Evolutionary conservation across 2,888 invertebrate species (phyloP), one percentile per base, ranked within the genome.

Genomic region (Lithophane socia): DNA sequence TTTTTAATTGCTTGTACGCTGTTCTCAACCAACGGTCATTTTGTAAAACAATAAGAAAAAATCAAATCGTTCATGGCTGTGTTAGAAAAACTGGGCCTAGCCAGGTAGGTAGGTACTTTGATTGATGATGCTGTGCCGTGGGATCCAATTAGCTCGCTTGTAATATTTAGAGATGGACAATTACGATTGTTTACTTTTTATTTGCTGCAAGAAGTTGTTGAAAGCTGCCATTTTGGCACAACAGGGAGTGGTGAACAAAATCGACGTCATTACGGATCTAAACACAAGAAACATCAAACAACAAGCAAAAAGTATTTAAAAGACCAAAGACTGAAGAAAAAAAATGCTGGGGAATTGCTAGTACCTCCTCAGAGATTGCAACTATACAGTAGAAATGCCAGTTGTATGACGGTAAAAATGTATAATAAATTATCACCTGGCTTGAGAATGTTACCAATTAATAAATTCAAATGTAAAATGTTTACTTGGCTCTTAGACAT

Each of bases 81-180:
- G 63, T 75, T 82, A 74, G 75, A 87, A 87, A 81, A 85, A 82
- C 82, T 85, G 75, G 75, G 69, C 58, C 69, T 54, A 73, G 79
- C 56, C 75, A 65, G 49, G 16, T 77, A 77, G 49, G 52, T 78
- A 68, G 47, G 56, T 83, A 60, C 54, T 80, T 82, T 87, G 88
- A 89, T 89, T 78, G 87, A 88, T 84, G 83, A 73, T 71, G 71
- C 42, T 73, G 63, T 75, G 58, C 70, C 88, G 88, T 88, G 88
- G 88, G 86, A 88, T 80, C 86, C 84, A 89, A 88, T 88, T 88
- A 87, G 77, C 75, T 79, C 72, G 64, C 78, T 80, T 85, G 75
- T 83, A 79, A 79, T 80, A 74, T 68, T 79, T 82, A 67, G 82
- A 72, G 80, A 75, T 76, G 74, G 74, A 85, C 80, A 74, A 83